Conservation (phyloP, 2,113 vertebrate species). For the Oostethus manadensis region DNA sequence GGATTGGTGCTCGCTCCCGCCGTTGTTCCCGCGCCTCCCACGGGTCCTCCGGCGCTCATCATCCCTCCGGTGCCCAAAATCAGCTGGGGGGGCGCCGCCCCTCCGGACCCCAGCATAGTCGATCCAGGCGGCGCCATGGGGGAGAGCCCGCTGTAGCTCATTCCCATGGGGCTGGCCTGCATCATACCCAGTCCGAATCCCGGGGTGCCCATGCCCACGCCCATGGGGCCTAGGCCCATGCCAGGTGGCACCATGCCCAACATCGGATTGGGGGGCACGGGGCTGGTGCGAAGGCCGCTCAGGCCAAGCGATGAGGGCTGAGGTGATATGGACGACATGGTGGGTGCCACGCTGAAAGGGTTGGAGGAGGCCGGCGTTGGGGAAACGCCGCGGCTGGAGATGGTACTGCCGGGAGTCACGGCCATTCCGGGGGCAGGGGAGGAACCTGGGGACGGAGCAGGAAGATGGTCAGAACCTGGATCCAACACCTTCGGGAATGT, state of each 20-base stretch:
- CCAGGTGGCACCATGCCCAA: constrained; percentile 68
- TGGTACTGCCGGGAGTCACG: constrained; percentile 59
- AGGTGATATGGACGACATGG: constrained; percentile 68
- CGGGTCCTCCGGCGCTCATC: constrained; percentile 66
- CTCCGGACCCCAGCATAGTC: constrained; percentile 62
- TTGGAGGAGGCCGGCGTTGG: constrained; percentile 65
- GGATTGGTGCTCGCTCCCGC: constrained; percentile 76
- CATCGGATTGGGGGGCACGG: constrained; percentile 78
- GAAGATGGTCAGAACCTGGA: not conserved
- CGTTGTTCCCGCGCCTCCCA: constrained; percentile 62
- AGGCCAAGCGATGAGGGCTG: constrained; percentile 79
- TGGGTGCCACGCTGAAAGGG: constrained; percentile 58
- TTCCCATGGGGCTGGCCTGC: constrained; percentile 76
- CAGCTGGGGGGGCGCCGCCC: constrained; percentile 71
- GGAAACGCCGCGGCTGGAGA: constrained; percentile 73
- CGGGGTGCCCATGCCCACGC: constrained; percentile 68
- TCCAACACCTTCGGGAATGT: not conserved
- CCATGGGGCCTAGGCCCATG: constrained; percentile 70
- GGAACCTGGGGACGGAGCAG: constrained; percentile 50
- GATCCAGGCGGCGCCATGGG: constrained; percentile 67
- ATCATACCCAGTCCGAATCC: constrained; percentile 68
- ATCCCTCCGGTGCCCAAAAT: constrained; percentile 75
- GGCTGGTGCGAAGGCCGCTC: constrained; percentile 82
- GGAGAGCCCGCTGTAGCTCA: constrained; percentile 75
- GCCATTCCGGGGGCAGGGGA: constrained; percentile 71